Evolutionary conservation across 2,888 invertebrate species (phyloP).

Genomic region (Lissonota sp.): DNA sequence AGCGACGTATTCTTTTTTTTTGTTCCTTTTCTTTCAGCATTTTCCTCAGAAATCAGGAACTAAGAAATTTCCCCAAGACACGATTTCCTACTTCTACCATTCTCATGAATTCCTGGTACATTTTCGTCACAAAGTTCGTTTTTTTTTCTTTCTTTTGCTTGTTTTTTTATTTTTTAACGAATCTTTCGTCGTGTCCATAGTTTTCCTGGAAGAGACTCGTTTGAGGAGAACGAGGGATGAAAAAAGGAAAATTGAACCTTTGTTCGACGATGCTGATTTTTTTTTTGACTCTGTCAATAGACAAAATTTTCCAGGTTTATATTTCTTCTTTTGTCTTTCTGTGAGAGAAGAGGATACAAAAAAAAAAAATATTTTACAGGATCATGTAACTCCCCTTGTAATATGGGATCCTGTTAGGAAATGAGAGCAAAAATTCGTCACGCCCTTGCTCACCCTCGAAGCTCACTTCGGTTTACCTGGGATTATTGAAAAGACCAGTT

Average conservation of each 20-base stretch:
- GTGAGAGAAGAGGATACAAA: not conserved
- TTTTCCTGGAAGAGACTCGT: slow-evolving; percentile 1
- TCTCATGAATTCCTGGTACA: slow-evolving; percentile 36
- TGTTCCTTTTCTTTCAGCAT: not conserved
- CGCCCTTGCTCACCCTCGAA: slow-evolving; percentile 45
- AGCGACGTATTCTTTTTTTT: not conserved
- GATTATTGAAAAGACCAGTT: slow-evolving; percentile 9
- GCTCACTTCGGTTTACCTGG: not conserved
- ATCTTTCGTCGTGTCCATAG: not conserved
- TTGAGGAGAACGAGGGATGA: not conserved
- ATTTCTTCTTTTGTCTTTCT: too few species aligned
- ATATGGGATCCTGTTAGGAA: slow-evolving; percentile 58
- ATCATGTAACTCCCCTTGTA: not conserved
- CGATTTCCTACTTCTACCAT: not conserved
- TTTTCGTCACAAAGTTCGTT: slow-evolving; percentile 52
- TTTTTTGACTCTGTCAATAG: too few species aligned
- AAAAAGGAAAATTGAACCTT: not conserved
- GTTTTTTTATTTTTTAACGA: not conserved
- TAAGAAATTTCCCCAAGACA: slow-evolving; percentile 18
- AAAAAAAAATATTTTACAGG: not conserved
- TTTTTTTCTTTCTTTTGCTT: slow-evolving; percentile 21
- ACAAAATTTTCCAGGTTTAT: too few species aligned
- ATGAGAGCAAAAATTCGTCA: slow-evolving; percentile 56
- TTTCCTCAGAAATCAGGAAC: slow-evolving; percentile 33
- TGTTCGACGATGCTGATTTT: not conserved